These are phyloP conservation scores for Coendou prehensilis DNA, from an alignment of 2,797 vertebrate species.

Conservation along the genomic window DNA sequence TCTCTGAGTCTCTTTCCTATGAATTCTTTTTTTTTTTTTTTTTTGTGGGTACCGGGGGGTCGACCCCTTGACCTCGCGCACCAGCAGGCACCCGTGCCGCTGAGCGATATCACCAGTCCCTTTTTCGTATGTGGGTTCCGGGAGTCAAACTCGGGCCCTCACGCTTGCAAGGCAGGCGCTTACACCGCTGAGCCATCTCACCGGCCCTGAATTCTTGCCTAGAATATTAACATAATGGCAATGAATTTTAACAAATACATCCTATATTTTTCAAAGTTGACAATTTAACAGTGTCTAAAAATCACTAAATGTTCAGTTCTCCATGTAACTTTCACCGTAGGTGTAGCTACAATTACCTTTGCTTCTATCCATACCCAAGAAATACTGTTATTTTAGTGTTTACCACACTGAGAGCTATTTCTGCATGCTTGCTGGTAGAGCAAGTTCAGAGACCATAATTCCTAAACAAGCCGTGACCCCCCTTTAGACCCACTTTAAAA, in stretches of 20 bases:
- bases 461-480: not conserved
- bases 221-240: not conserved
- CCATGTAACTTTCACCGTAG: not conserved
- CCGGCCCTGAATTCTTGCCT: not conserved
- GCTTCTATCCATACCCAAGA: not conserved
- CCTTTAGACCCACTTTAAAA: not conserved
- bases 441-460: not conserved
- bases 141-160: too few species aligned
- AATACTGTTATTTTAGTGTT: slow-evolving; percentile 23
- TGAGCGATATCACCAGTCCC: too few species aligned
- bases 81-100: too few species aligned
- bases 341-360: not conserved
- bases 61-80: too few species aligned
- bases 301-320: not conserved
- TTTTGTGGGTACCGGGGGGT: too few species aligned
- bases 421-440: not conserved
- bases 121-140: too few species aligned
- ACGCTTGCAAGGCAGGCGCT: too few species aligned
- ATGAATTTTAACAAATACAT: not conserved
- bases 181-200: too few species aligned
- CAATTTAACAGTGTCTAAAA: not conserved
- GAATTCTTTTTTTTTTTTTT: too few species aligned
- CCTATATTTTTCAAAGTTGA: slow-evolving; percentile 30
- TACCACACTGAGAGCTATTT: not conserved
- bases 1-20: not conserved